Percentiles rank a stretch among this genome's conserved stretches.
phyloP scores from a whole-genome alignment of 2,888 invertebrate genomes.

The Steromphala cineraria region DNA sequence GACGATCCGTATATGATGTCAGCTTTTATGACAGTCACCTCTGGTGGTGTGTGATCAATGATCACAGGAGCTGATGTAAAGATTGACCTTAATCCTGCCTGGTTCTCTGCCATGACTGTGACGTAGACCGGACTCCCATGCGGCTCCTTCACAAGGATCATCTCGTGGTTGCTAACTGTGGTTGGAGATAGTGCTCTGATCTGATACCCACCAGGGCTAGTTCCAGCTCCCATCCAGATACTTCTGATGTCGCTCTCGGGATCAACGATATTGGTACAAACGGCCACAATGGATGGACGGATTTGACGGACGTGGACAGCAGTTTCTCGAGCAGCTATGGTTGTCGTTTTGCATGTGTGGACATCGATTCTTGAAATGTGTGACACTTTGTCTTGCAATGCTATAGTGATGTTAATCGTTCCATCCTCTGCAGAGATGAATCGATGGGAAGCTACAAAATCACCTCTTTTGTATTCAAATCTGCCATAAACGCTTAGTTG shows the following conservation, averaged over 20 bases:
- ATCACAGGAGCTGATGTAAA: conserved; percentile 36
- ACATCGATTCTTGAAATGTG: neutral
- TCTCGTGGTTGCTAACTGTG: conserved; percentile 22
- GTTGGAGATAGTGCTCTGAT: conserved; percentile 28
- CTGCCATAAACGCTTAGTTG: neutral
- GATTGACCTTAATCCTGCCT: conserved; percentile 40
- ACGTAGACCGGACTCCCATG: conserved; percentile 43
- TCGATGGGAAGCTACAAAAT: neutral
- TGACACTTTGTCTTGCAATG: neutral
- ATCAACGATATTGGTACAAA: conserved; percentile 26
- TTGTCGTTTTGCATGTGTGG: neutral
- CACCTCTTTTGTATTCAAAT: neutral
- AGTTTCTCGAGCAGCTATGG: neutral
- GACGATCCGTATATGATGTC: neutral
- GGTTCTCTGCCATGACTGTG: conserved; percentile 43
- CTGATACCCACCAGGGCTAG: conserved; percentile 41
- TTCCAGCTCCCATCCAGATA: conserved; percentile 40
- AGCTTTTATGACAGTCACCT: conserved; percentile 15
- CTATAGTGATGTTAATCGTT: neutral
- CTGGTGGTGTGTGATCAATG: conserved; percentile 47
- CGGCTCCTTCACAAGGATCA: conserved; percentile 27
- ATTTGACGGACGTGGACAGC: neutral
- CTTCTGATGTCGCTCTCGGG: conserved; percentile 29
- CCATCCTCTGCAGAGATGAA: conserved; percentile 6
- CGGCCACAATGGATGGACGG: neutral